A percentile compares a stretch with the other conserved stretches of the same genome.
phyloP scores from a whole-genome alignment of 2,888 invertebrate species.

The Noctua janthe region DNA sequence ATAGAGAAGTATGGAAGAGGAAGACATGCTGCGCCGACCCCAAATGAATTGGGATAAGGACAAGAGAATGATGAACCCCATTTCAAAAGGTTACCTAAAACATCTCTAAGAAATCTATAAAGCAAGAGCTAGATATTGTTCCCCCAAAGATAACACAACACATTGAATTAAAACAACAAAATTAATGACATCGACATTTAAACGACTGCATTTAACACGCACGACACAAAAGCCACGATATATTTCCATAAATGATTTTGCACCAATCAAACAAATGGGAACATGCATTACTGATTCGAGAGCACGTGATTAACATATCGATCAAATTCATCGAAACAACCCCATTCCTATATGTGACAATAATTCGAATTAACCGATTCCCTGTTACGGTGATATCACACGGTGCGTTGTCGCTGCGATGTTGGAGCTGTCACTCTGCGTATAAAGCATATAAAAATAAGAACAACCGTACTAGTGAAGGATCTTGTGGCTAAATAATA shows the following conservation, averaged over 20 bases:
- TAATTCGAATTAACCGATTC: conserved; percentile 72
- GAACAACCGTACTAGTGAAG: not conserved
- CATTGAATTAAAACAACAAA: conserved; percentile 24
- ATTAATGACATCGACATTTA: conserved; percentile 32
- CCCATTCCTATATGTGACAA: conserved; percentile 69
- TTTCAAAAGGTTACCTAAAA: not conserved
- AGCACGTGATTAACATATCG: conserved; percentile 75
- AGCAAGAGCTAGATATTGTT: not conserved
- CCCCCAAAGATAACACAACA: not conserved
- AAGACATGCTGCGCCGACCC: not conserved
- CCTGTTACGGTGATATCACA: conserved; percentile 53
- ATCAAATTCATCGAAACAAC: conserved; percentile 72
- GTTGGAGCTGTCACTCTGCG: not conserved
- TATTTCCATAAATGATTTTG: conserved; percentile 69
- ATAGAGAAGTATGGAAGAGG: not conserved
- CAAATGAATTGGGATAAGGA: not conserved
- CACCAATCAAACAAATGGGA: conserved; percentile 74
- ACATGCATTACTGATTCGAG: conserved; percentile 70
- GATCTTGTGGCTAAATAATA: not conserved
- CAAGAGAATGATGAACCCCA: not conserved
- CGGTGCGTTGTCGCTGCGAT: not conserved
- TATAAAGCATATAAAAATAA: not conserved
- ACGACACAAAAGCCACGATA: conserved; percentile 47
- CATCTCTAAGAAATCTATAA: not conserved
- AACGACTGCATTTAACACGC: conserved; percentile 62